Conservation (phyloP, 2,888 invertebrate species). For the Labia minor region DNA sequence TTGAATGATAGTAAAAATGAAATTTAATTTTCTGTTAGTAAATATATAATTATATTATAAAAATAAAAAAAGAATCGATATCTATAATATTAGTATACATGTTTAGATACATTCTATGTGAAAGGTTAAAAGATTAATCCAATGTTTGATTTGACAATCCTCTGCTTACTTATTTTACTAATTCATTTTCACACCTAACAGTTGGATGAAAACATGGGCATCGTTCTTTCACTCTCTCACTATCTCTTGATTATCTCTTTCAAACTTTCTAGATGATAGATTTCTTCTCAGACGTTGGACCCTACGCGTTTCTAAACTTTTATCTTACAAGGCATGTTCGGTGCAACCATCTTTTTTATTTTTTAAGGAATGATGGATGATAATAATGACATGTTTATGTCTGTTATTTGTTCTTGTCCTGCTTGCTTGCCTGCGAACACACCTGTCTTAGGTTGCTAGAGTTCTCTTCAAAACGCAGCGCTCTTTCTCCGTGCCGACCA, state of each 20-base stretch:
- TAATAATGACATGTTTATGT: slow-evolving; percentile 19
- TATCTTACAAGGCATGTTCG: slow-evolving; percentile 13
- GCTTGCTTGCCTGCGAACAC: slow-evolving; percentile 23
- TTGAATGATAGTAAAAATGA: no score
- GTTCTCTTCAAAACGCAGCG: slow-evolving; percentile 85
- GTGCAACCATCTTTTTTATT: slow-evolving; percentile 4
- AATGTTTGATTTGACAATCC: slow-evolving; percentile 6
- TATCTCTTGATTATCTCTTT: slow-evolving; percentile 15
- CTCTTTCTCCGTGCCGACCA: slow-evolving; percentile 84
- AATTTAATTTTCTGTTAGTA: no score
- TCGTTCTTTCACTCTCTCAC: slow-evolving; percentile 18
- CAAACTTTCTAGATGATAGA: slow-evolving; percentile 19
- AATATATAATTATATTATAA: no score
- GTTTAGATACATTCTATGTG: no score
- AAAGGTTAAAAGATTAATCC: not conserved
- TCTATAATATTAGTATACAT: no score
- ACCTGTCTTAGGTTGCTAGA: slow-evolving; percentile 47
- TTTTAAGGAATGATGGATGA: slow-evolving; percentile 18
- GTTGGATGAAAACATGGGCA: slow-evolving; percentile 19
- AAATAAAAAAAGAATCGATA: no score
- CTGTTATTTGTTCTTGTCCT: slow-evolving; percentile 27
- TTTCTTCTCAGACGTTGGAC: slow-evolving; percentile 35
- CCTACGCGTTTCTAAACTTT: slow-evolving; percentile 32
- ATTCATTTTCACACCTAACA: slow-evolving; percentile 16
- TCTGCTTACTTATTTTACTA: slow-evolving; percentile 16